Evolutionary conservation across 2,888 invertebrate species (phyloP).

Genomic region (Mesoligia furuncula): DNA sequence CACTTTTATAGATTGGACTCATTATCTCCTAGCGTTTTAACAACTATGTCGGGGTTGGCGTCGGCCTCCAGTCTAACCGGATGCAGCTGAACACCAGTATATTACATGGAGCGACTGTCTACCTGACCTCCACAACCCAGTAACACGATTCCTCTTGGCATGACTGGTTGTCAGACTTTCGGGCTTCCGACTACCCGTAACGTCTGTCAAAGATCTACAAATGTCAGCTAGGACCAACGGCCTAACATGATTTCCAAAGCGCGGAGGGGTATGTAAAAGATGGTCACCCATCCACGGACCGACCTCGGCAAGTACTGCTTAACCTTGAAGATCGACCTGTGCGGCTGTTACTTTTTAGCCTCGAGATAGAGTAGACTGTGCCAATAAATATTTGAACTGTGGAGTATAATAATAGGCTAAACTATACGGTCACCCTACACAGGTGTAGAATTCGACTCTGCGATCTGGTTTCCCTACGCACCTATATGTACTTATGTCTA

Average conservation of each 20-base stretch:
- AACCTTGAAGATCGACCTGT: background rate
- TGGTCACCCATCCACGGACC: background rate
- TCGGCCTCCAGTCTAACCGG: background rate
- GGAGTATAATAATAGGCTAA: background rate
- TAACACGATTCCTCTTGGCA: background rate
- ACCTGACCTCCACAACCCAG: background rate
- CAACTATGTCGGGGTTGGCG: background rate
- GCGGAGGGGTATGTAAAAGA: background rate
- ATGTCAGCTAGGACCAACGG: background rate
- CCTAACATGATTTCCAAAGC: background rate
- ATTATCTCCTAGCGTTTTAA: background rate
- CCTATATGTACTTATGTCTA: background rate
- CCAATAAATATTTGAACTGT: background rate
- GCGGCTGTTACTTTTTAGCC: background rate
- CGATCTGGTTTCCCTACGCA: constrained; percentile 1
- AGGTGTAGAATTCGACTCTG: constrained; percentile 15
- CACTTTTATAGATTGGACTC: background rate
- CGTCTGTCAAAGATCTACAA: background rate
- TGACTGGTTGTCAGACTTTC: background rate
- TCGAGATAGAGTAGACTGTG: background rate
- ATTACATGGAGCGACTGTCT: background rate
- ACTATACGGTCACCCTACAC: constrained; percentile 19
- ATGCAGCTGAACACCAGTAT: background rate
- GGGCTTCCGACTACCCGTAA: background rate
- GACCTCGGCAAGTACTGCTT: background rate